phyloP scores from a whole-genome alignment of 2,888 invertebrate genomes.

The Heliconius hortense region DNA sequence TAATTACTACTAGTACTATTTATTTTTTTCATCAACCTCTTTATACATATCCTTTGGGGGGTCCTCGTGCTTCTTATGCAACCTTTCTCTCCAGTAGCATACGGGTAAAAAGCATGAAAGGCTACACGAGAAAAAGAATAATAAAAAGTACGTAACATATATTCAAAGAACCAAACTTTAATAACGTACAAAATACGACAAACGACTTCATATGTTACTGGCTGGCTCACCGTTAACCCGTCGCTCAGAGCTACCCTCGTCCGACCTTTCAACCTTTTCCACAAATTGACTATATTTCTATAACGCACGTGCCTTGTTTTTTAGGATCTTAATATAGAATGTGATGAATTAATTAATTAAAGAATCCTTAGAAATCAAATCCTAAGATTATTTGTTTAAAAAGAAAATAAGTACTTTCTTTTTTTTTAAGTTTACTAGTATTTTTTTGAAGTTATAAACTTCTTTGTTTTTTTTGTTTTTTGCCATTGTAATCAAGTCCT shows the following conservation, averaged over 20 bases:
- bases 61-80: too few relatives aligned
- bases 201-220: slow-evolving; percentile 13
- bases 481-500: too few relatives aligned
- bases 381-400: neutral
- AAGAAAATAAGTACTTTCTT: neutral
- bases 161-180: neutral
- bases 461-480: too few relatives aligned
- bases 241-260: slow-evolving; percentile 20
- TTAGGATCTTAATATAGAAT: slow-evolving; percentile 10
- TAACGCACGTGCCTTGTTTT: slow-evolving; percentile 4
- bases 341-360: neutral
- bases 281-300: slow-evolving; percentile 20
- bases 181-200: slow-evolving; percentile 5
- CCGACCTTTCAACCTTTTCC: slow-evolving; percentile 12
- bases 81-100: too few relatives aligned
- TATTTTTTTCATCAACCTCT: too few relatives aligned
- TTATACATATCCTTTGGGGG: too few relatives aligned
- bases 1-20: too few relatives aligned
- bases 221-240: slow-evolving; percentile 6
- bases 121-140: neutral
- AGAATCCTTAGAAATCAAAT: neutral
- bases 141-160: neutral
- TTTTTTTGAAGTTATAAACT: too few relatives aligned
- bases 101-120: neutral
- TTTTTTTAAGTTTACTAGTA: too few relatives aligned